Evolutionary conservation across 2,113 vertebrate genomes (phyloP).

Genomic region (Piprites chloris): DNA sequence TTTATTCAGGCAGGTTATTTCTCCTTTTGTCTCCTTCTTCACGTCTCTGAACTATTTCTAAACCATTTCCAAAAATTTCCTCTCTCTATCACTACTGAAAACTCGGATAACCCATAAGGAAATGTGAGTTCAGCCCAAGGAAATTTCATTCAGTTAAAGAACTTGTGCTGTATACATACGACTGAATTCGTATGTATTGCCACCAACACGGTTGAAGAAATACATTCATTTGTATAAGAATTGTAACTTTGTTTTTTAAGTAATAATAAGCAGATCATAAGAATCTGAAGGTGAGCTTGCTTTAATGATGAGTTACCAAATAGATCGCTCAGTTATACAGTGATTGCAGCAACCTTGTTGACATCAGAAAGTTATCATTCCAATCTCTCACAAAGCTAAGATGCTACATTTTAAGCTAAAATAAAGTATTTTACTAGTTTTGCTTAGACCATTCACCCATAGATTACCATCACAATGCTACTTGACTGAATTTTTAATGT

Average conservation of each 20-base stretch:
- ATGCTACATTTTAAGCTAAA: neutral
- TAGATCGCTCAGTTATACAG: neutral
- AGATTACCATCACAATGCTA: neutral
- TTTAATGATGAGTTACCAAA: neutral
- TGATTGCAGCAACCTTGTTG: neutral
- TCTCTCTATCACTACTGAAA: neutral
- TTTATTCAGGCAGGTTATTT: neutral
- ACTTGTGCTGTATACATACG: neutral
- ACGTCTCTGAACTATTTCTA: neutral
- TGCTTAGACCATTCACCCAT: neutral
- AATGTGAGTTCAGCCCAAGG: neutral
- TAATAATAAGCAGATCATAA: neutral
- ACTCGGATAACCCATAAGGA: neutral
- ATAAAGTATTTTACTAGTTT: neutral
- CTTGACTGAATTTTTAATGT: neutral
- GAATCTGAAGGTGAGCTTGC: neutral
- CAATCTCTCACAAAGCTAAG: neutral
- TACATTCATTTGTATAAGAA: neutral
- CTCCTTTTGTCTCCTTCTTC: neutral
- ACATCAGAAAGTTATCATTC: neutral
- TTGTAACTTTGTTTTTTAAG: neutral
- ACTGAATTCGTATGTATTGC: neutral
- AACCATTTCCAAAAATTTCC: neutral
- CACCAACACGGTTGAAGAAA: neutral
- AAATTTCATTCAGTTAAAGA: neutral